These are phyloP conservation scores for Phenganax stokvisi DNA, from an alignment of 92 coral and sea anemone species.

Conservation along the genomic window DNA sequence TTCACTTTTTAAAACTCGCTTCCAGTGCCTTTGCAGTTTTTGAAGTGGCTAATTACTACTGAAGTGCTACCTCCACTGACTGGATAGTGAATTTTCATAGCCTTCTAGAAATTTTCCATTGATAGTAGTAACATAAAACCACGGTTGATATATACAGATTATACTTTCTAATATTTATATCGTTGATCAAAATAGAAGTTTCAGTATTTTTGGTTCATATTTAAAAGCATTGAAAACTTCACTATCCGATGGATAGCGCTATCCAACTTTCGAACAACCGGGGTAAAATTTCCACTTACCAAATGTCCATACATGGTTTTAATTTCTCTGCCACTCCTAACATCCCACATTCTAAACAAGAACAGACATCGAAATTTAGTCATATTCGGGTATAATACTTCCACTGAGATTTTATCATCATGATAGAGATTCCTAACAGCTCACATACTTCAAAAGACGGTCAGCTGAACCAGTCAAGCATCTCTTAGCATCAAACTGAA, in stretches of 20 bases:
- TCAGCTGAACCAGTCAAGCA: constrained; percentile 90
- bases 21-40: too few species aligned
- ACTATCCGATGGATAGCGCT: neutral
- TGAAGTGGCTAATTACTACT: too few species aligned
- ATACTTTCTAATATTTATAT: too few species aligned
- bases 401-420: neutral
- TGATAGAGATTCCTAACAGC: too few species aligned
- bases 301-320: constrained; percentile 83
- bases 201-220: too few species aligned
- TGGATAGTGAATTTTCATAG: too few species aligned
- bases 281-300: constrained; percentile 42
- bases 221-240: neutral
- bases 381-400: neutral
- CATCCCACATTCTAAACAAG: constrained; percentile 79
- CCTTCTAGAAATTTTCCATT: too few species aligned
- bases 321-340: constrained; percentile 80
- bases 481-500: constrained; percentile 88
- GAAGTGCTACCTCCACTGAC: too few species aligned
- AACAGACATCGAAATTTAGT: neutral
- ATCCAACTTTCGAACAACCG: neutral
- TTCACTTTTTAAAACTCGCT: too few species aligned
- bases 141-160: too few species aligned
- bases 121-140: too few species aligned
- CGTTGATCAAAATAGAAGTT: too few species aligned
- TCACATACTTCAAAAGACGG: constrained; percentile 65